Conservation (phyloP, 1,140 invertebrate genomes). For the Gyrodactylus salaris region DNA sequence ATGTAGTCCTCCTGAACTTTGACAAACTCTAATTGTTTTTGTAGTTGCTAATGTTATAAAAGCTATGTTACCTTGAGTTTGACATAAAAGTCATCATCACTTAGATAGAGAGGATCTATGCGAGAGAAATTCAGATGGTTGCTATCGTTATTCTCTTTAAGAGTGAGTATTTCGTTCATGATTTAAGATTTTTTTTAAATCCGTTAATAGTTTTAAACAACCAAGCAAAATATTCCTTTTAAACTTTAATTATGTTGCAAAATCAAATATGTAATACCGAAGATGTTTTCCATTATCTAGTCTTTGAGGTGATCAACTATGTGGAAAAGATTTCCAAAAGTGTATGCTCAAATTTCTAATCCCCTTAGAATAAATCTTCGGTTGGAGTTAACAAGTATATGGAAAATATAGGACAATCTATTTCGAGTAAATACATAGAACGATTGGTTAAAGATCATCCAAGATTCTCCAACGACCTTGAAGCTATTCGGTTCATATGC, state of each 20-base stretch:
- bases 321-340: neutral
- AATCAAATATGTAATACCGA: neutral
- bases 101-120: neutral
- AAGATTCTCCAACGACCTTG: neutral
- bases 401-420: neutral
- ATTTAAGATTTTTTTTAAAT: neutral
- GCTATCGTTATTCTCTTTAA: neutral
- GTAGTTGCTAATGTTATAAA: slow-evolving; percentile 37
- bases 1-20: slow-evolving; percentile 92
- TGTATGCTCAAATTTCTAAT: neutral
- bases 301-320: neutral
- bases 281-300: neutral
- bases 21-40: slow-evolving; percentile 68
- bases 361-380: neutral
- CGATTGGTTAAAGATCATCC: neutral
- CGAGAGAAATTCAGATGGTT: neutral
- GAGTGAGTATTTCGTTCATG: neutral
- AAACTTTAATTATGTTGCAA: neutral
- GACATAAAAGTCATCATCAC: slow-evolving; percentile 1
- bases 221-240: neutral
- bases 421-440: neutral
- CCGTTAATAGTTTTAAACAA: neutral
- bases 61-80: neutral
- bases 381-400: neutral
- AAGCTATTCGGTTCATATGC: neutral